These are phyloP conservation scores for Trichonephila clavipes DNA, from an alignment of 1,140 invertebrate species.

Conservation along the genomic window DNA sequence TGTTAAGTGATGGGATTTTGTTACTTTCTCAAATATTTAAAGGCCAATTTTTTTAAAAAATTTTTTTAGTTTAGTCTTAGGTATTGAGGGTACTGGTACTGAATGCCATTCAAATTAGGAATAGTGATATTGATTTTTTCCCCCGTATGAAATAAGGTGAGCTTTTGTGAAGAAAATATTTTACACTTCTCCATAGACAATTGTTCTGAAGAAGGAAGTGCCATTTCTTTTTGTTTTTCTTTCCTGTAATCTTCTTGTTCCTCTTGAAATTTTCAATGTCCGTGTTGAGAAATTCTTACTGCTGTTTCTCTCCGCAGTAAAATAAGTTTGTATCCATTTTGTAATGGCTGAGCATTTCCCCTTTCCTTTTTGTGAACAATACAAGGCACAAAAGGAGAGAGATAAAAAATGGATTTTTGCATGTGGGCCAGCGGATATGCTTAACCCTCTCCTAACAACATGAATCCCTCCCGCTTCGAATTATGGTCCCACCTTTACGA, in stretches of 20 bases:
- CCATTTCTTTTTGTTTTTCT: neutral
- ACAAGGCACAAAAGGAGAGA: neutral
- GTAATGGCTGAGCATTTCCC: neutral
- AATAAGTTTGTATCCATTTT: constrained; percentile 9
- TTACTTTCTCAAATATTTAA: no score
- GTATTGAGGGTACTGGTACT: no score
- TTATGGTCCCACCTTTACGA: neutral
- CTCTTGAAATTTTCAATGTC: neutral
- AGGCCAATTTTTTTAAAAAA: no score
- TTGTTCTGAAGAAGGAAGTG: neutral
- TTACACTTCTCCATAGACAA: neutral
- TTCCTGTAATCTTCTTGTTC: neutral
- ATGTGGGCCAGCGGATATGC: neutral
- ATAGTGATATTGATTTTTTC: no score
- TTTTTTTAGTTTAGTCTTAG: no score
- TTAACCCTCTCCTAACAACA: neutral
- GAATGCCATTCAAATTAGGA: no score
- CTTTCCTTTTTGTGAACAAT: neutral
- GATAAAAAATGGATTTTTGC: neutral
- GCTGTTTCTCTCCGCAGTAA: neutral
- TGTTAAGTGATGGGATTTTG: no score
- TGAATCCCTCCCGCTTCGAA: neutral
- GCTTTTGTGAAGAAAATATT: neutral
- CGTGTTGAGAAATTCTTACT: neutral
- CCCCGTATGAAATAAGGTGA: no score